Percentiles rank a stretch among this genome's conserved stretches.
Conservation (phyloP, 2,888 invertebrate species). For the Sipha maydis region DNA sequence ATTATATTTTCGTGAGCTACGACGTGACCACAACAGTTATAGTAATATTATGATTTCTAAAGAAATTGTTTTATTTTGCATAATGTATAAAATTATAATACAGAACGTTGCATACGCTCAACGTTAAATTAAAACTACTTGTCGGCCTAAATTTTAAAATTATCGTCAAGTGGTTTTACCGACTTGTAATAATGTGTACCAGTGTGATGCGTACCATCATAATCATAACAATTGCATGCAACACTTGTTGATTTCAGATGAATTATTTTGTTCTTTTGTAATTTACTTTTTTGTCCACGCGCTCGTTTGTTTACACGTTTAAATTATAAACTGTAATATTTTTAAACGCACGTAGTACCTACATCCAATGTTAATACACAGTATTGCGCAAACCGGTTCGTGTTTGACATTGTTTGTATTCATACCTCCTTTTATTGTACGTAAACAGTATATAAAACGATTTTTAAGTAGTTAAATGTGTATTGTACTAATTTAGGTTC, state of each 20-base stretch:
- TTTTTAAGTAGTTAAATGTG: neutral
- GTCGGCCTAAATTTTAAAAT: neutral
- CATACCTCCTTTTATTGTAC: neutral
- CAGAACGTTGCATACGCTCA: neutral
- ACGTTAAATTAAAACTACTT: conserved; percentile 23
- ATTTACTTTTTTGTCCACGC: neutral
- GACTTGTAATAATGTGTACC: neutral
- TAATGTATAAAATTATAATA: neutral
- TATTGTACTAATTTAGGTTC: neutral
- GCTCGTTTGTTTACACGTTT: neutral
- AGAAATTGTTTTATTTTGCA: conserved; percentile 29
- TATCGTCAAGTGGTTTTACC: neutral
- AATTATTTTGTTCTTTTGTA: conserved; percentile 20
- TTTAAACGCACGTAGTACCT: neutral
- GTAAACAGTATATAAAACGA: neutral
- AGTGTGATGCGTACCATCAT: neutral
- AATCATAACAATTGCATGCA: neutral
- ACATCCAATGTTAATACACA: neutral
- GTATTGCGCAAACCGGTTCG: conserved; percentile 7
- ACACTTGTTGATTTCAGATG: conserved; percentile 6
- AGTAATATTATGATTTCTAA: conserved; percentile 20
- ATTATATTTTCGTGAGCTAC: neutral
- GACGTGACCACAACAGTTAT: neutral
- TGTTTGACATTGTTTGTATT: neutral
- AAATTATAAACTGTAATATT: neutral